Conservation (phyloP, 2,113 vertebrate genomes). For the Forbesichthys agassizii region DNA sequence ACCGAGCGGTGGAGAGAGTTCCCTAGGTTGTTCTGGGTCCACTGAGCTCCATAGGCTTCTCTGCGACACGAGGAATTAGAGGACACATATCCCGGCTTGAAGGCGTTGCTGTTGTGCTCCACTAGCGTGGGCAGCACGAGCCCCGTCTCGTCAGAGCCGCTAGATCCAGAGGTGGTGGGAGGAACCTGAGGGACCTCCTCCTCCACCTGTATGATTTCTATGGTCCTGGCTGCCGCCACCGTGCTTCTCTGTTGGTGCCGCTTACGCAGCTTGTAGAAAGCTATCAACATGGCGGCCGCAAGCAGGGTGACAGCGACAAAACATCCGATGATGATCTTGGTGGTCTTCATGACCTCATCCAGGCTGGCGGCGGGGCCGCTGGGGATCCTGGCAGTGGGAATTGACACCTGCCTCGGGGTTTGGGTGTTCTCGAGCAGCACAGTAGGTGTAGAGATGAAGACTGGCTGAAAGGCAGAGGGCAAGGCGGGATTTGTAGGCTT, state of each 20-base stretch:
- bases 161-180: conserved; percentile 74
- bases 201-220: conserved; percentile 94
- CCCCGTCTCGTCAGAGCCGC: conserved; percentile 85
- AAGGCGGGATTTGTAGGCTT: conserved; percentile 87
- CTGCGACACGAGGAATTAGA: conserved; percentile 81
- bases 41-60: conserved; percentile 87
- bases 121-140: conserved; percentile 84
- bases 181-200: conserved; percentile 86
- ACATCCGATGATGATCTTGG: conserved; percentile 98
- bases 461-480: conserved; percentile 92
- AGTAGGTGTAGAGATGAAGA: conserved; percentile 94
- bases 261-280: conserved; percentile 98
- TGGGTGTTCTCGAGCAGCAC: conserved; percentile 89
- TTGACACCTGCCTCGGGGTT: conserved; percentile 85
- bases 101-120: conserved; percentile 92
- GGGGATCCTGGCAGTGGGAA: conserved; percentile 80
- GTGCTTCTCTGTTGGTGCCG: conserved; percentile 95
- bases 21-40: conserved; percentile 90
- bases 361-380: conserved; percentile 87
- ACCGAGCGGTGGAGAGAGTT: conserved; percentile 89
- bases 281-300: conserved; percentile 94
- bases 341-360: conserved; percentile 98
- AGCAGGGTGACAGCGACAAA: conserved; percentile 96
- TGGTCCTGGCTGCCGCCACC: conserved; percentile 88
- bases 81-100: conserved; percentile 88